phyloP scores from a whole-genome alignment of 2,888 invertebrate species.

The Ischnura elegans region DNA sequence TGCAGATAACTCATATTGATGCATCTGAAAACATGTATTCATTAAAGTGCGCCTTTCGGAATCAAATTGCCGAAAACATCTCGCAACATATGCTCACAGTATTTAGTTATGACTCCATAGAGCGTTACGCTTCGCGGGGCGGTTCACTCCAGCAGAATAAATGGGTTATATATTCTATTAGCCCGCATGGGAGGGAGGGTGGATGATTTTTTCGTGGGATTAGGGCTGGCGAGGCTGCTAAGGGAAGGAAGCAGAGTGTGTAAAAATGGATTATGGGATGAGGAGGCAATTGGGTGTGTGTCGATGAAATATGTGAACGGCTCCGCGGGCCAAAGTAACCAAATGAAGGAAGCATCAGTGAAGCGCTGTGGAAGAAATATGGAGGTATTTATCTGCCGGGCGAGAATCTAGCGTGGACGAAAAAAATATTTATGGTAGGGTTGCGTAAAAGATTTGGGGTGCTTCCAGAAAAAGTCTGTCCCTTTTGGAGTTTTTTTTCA shows the following conservation, averaged over 20 bases:
- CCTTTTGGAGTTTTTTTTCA: neutral
- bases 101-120: neutral
- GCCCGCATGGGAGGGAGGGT: neutral
- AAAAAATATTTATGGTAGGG: neutral
- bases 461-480: neutral
- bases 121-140: neutral
- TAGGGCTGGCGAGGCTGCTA: neutral
- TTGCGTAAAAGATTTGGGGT: neutral
- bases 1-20: too few species aligned
- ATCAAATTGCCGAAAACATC: neutral
- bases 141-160: neutral
- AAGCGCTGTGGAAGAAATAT: neutral
- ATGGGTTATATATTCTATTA: conserved; percentile 30
- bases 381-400: neutral
- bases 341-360: neutral
- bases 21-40: neutral
- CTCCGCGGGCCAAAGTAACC: neutral
- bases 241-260: neutral
- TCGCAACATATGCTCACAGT: neutral
- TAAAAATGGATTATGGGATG: conserved; percentile 7
- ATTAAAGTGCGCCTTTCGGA: neutral
- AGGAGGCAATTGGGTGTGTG: neutral
- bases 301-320: neutral
- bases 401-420: neutral
- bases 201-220: neutral